Evolutionary conservation across 2,888 invertebrate genomes (phyloP).

Genomic region (Caenorhabditis sp.): DNA sequence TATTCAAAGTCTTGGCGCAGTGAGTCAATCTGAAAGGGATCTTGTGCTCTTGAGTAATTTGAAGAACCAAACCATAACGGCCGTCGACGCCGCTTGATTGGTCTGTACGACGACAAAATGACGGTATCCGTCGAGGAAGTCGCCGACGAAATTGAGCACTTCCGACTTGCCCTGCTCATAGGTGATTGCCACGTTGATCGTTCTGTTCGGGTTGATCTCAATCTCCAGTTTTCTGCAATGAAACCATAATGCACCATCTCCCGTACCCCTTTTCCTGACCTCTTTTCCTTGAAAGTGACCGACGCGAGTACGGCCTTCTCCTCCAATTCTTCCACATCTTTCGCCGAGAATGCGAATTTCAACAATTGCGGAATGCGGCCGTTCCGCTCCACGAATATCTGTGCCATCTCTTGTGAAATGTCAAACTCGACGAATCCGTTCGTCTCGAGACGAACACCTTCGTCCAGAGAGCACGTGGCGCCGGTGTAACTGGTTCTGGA

Average conservation of each 20-base stretch:
- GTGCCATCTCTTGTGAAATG: conserved; percentile 58
- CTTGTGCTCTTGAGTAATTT: neutral
- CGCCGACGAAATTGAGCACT: conserved; percentile 65
- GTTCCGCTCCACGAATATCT: conserved; percentile 31
- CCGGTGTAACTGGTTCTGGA: conserved; percentile 72
- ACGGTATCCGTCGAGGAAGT: conserved; percentile 71
- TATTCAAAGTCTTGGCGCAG: conserved; percentile 55
- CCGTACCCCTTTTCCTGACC: conserved; percentile 1
- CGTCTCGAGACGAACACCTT: conserved; percentile 61
- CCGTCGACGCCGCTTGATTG: conserved; percentile 46
- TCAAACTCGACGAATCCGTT: conserved; percentile 63
- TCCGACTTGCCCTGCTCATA: conserved; percentile 52
- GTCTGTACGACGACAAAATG: conserved; percentile 73
- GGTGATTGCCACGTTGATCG: conserved; percentile 64
- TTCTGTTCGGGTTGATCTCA: conserved; percentile 67
- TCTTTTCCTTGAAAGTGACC: conserved; percentile 35
- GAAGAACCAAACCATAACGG: conserved; percentile 53
- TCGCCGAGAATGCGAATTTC: conserved; percentile 68
- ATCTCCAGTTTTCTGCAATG: conserved; percentile 66
- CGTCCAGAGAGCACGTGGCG: conserved; percentile 62
- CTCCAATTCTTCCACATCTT: conserved; percentile 16
- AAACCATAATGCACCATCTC: neutral
- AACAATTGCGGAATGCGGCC: conserved; percentile 61
- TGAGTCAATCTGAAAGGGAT: conserved; percentile 56
- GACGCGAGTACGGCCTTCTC: conserved; percentile 34